phyloP scores from a whole-genome alignment of 1,140 invertebrate genomes.

The Dinothrombium tinctorium region DNA sequence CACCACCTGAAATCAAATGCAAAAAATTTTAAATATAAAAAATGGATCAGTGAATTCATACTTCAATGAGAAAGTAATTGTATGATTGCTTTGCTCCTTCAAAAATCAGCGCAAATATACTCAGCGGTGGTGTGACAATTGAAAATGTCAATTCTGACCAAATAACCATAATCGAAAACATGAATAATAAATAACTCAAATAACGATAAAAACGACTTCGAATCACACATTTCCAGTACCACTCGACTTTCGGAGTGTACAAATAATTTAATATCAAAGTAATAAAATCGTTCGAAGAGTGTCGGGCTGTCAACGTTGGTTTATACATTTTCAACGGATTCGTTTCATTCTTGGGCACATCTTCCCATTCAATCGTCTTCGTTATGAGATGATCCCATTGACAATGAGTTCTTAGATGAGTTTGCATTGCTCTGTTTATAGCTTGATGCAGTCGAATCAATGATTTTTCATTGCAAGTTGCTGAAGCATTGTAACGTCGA shows the following conservation, averaged over 20 bases:
- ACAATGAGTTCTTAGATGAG: background rate
- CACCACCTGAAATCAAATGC: constrained; percentile 39
- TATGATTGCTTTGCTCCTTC: constrained; percentile 50
- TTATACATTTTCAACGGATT: constrained; percentile 46
- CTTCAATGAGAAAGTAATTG: constrained; percentile 86
- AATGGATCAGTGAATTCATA: constrained; percentile 20
- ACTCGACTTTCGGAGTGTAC: constrained; percentile 31
- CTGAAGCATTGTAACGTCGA: background rate
- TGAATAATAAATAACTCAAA: background rate
- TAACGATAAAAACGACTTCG: constrained; percentile 37
- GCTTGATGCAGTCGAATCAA: background rate
- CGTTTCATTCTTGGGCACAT: constrained; percentile 56
- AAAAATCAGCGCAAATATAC: constrained; percentile 79
- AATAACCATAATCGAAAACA: constrained; percentile 70
- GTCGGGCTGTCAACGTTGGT: constrained; percentile 38
- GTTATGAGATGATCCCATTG: background rate
- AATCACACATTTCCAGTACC: constrained; percentile 78
- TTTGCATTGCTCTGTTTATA: background rate
- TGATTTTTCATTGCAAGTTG: background rate
- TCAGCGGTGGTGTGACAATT: constrained; percentile 52
- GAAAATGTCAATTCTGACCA: constrained; percentile 98
- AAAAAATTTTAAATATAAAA: constrained; percentile 12
- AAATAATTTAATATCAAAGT: constrained; percentile 26
- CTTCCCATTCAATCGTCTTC: constrained; percentile 47
- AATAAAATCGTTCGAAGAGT: constrained; percentile 31